Base-by-base conservation (phyloP, 2,113 vertebrate species). In the Anguilla rostrata region DNA sequence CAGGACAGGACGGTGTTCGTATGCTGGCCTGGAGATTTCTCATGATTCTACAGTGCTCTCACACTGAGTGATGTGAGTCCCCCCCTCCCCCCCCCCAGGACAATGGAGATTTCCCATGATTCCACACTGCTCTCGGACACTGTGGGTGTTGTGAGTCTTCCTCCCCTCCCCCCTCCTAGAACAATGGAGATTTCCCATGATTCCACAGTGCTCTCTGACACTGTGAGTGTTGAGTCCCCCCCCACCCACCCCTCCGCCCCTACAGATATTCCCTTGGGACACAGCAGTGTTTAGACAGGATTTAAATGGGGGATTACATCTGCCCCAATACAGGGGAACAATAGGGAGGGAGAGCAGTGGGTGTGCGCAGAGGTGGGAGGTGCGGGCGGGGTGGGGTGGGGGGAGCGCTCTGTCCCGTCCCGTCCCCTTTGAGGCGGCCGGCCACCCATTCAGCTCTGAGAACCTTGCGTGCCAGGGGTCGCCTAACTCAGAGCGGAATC, bases 371-470 rank as follows among this genome's bases (percentile, higher is more conserved):
- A 15, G 83, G 63, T 85, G 87, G 85, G 34, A 83, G 87, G 34
- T 34, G 34, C 34, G 34, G 34, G 34, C 34, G 34, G 34, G 34
- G 34, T 34, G 34, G 34, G 34, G n/a, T n/a, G n/a, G n/a, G 88
- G 88, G 87, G 89, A 84, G 88, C 88, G 88, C 83, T 63, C 56
- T 87, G 90, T 92, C 90, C 89, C 53, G 2, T 87, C 90, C 89
- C 53, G 2, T 87, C 87, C 63, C 75, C 34, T 39, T 6, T 85
- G 85, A 90, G 90, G 90, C 63, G 80, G 88, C 81, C 83, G 94
- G 92, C 94, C 94, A 95, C 94, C 92, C 94, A 94, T 93, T 93
- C 87, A 91, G 93, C 94, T 94, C 92, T 94, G 86, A 93, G 92
- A 84, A 81, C 53, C 88, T 89, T 86, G 84, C 86, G 89, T 90